phyloP scores from a whole-genome alignment of 2,888 invertebrate species.

The Callosobruchus maculatus region DNA sequence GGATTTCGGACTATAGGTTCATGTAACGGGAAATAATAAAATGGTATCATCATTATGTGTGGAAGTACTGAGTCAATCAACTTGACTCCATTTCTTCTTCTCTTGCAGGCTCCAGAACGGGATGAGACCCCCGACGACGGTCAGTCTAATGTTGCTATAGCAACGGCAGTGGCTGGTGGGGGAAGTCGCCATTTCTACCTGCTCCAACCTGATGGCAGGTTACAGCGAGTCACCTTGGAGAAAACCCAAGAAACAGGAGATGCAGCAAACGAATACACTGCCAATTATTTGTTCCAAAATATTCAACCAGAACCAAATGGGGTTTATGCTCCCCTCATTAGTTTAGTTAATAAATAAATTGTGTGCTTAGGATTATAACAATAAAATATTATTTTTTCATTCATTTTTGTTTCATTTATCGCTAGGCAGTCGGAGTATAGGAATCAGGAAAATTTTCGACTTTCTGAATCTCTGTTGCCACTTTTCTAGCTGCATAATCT shows the following conservation, averaged over 20 bases:
- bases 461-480: no score
- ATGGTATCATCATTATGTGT: no score
- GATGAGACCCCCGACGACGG: not conserved
- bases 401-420: no score
- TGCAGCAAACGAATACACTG: constrained; percentile 25
- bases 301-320: constrained; percentile 21
- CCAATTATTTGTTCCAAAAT: constrained; percentile 29
- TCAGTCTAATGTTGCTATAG: constrained; percentile 23
- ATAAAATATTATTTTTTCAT: not conserved
- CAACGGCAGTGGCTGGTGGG: constrained; percentile 25
- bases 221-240: constrained; percentile 26
- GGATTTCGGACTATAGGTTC: no score
- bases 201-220: constrained; percentile 29
- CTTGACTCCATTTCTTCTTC: no score
- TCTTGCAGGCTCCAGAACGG: not conserved
- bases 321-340: constrained; percentile 24
- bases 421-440: no score
- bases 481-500: no score
- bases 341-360: constrained; percentile 7
- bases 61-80: no score
- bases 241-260: constrained; percentile 20
- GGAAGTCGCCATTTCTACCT: constrained; percentile 22
- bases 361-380: not conserved
- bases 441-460: no score
- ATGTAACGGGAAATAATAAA: no score